phyloP scores from a whole-genome alignment of 2,113 vertebrate genomes.

The Sebastes fasciatus region DNA sequence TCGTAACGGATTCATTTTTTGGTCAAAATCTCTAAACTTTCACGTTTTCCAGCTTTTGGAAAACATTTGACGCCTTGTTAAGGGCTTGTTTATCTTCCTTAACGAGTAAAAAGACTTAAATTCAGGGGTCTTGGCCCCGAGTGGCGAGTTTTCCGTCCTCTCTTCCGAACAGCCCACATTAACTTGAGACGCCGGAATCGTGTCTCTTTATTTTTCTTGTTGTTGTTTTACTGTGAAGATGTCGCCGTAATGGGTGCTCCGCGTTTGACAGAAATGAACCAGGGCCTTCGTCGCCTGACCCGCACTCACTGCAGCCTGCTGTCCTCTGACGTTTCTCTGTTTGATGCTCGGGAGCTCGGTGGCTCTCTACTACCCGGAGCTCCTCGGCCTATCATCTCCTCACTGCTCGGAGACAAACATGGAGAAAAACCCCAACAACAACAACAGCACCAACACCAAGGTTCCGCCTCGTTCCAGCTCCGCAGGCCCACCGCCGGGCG shows the following conservation, averaged over 20 bases:
- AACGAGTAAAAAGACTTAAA: conserved; percentile 37
- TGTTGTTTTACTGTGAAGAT: conserved; percentile 86
- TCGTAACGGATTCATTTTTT: conserved; percentile 33
- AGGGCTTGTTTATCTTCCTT: conserved; percentile 62
- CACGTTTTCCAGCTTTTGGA: conserved; percentile 73
- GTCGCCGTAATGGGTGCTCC: conserved; percentile 96
- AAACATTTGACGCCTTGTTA: conserved; percentile 67
- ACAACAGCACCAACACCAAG: conserved; percentile 90
- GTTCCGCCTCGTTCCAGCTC: conserved; percentile 91
- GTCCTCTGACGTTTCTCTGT: conserved; percentile 73
- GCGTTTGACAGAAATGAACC: conserved; percentile 93
- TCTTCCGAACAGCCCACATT: conserved; percentile 23
- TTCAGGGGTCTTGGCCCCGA: conserved; percentile 78
- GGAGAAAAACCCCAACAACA: conserved; percentile 87
- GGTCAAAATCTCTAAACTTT: conserved; percentile 37
- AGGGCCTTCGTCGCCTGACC: conserved; percentile 89
- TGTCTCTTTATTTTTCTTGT: conserved; percentile 83
- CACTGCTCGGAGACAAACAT: conserved; percentile 84
- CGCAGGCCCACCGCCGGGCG: conserved; percentile 88
- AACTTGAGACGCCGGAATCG: conserved; percentile 83
- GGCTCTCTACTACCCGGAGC: conserved; percentile 79
- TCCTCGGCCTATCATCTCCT: conserved; percentile 86
- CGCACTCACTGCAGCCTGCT: conserved; percentile 78
- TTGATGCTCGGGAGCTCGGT: conserved; percentile 84
- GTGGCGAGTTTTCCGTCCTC: conserved; percentile 73